phyloP scores from a whole-genome alignment of 2,888 invertebrate genomes.

The Eudasyphora cyanicolor region DNA sequence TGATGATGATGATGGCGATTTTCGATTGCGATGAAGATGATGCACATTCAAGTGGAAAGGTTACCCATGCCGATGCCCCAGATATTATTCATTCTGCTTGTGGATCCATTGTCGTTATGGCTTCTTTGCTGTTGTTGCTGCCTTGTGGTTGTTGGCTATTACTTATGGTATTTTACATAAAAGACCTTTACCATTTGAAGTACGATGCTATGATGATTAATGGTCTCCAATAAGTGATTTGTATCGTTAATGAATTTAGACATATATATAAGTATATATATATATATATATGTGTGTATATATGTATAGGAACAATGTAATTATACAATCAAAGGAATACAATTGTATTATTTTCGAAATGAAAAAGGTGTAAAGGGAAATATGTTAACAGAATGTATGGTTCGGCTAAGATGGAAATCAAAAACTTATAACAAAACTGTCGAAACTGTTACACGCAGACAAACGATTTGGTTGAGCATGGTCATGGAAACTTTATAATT shows the following conservation, averaged over 20 bases:
- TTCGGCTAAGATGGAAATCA: no score
- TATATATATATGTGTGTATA: background rate
- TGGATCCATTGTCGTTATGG: background rate
- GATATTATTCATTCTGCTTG: background rate
- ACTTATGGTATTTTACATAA: constrained; percentile 2
- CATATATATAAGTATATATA: background rate
- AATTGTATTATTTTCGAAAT: no score
- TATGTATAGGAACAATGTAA: no score
- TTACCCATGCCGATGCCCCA: background rate
- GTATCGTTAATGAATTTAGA: constrained; percentile 19
- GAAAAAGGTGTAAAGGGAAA: no score
- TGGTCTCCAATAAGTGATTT: constrained; percentile 18
- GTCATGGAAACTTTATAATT: no score
- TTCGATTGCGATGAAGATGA: background rate
- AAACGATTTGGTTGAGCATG: no score
- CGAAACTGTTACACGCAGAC: no score
- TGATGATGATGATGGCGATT: background rate
- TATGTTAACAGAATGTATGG: no score
- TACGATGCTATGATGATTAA: constrained; percentile 41
- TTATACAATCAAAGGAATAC: no score
- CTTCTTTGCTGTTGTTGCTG: background rate
- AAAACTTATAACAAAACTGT: no score
- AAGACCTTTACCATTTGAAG: constrained; percentile 11
- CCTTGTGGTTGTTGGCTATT: background rate
- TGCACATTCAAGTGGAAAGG: constrained; percentile 17